Evolutionary conservation across 2,113 vertebrate genomes (phyloP), one percentile per base, ranked within the genome.

Genomic region (Callorhinus ursinus): DNA sequence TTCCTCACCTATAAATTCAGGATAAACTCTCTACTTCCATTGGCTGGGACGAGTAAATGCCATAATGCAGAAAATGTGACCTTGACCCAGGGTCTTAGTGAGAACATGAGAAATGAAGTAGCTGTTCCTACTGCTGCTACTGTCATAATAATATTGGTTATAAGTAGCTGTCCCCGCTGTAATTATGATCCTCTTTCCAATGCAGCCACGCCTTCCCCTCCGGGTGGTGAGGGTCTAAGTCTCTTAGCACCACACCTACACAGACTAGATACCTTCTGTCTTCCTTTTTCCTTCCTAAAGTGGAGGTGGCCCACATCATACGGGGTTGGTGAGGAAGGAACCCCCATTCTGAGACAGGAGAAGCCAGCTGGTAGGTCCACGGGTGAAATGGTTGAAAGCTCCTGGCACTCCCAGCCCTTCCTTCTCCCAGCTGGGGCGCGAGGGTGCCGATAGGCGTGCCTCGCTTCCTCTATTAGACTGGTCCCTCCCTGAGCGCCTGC

Each of bases 121-220:
- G 88, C 57, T 69, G 10, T 42, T 49, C n/a, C 0, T 22, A 42
- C 28, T 65, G 42, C 83, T 65, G 28, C 65, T 36, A 7, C 46
- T 69, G 10, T 28, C 28, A 39, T 24, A 6, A 33, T 36, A 19
- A 82, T 9, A 33, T 18, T 14, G 26, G 19, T 12, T 24, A 0
- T 26, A 16, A 85, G 74, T 31, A 18, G 26, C 21, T 4, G 7
- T 31, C 24, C 18, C 42, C 21, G 1, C n/a, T 59, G 0, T 55
- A 1, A 7, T 28, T 33, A 1, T 3, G 24, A 24, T 33, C 33
- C 72, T 59, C 13, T 61, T 39, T 80, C 42, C 22, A 46, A 10
- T 0, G 2, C 22, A 63, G 69, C 81, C 1, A 2, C 33, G 1
- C 36, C 36, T 13, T 10, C 28, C 46, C 4, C 55, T 21, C 0